These are phyloP conservation scores for Mus minutoides DNA, from an alignment of 2,797 vertebrate species.

Conservation along the genomic window DNA sequence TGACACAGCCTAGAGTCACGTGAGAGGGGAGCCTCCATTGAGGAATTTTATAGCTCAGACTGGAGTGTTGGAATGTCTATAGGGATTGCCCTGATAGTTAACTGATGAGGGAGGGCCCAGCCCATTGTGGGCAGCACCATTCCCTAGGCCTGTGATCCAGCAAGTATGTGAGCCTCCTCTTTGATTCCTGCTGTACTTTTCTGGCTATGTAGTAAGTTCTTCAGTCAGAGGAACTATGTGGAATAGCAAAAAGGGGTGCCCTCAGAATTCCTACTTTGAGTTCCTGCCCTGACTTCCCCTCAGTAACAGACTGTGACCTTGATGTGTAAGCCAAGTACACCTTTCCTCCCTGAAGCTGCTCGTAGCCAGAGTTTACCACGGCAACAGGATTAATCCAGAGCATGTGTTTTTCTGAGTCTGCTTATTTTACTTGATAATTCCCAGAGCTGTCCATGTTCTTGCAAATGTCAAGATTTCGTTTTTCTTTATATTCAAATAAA, in stretches of 20 bases:
- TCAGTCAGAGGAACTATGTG: too few relatives aligned
- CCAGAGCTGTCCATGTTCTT: neutral
- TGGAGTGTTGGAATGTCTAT: neutral
- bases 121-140: neutral
- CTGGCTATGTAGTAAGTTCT: neutral
- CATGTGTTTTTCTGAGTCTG: neutral
- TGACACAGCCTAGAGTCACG: neutral
- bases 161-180: neutral
- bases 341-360: too few relatives aligned
- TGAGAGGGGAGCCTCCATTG: neutral
- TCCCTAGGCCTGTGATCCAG: neutral
- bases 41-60: neutral
- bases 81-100: neutral
- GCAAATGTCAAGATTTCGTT: neutral
- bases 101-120: neutral
- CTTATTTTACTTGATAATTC: neutral
- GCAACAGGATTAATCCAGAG: neutral
- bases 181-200: neutral
- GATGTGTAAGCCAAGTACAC: neutral
- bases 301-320: neutral
- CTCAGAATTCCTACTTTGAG: neutral
- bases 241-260: neutral
- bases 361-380: neutral
- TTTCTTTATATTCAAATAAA: neutral
- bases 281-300: neutral